Evolutionary conservation across 2,888 invertebrate genomes (phyloP), one percentile per base, ranked within the genome.

Genomic region (Dichetophora obliterata): DNA sequence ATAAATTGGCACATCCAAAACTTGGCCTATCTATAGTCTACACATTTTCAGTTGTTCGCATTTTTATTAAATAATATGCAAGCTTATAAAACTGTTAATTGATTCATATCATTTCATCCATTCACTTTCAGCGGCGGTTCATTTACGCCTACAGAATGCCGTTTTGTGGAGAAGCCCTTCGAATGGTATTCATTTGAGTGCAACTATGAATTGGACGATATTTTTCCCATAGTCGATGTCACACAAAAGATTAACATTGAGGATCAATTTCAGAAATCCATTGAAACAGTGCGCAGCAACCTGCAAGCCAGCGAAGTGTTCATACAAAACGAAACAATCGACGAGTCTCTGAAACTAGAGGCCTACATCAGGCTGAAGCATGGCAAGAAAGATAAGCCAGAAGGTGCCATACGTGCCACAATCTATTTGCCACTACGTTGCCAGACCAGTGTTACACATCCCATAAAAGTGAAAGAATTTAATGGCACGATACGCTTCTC

Each of bases 111-210:
- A 11, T 24, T 27, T 68, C 43, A 37, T 43, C 1, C 31, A 50
- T 74, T 34, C 11, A 59, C 1, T 82, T 91, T 91, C 82, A 91
- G 91, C 72, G 94, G 88, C 11, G 86, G 86, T 65, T 83, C 84
- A 0, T 85, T 91, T 92, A 52, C 93, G 81, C 93, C 93, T 11
- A 94, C 93, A 34, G 96, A 96, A 31, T 93, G 94, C 91, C 96
- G 95, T 86, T 94, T 94, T 85, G 90, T 93, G 82, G 90, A 93
- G 0, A 93, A 93, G 85, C 87, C 91, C 1, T 92, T 92, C 27
- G 93, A 92, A 80, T 97, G 96, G 96, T 92, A 93, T 82, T 91
- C 93, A 80, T 87, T 97, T 31, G 94, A 95, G 84, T 93, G 95
- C 81, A 92, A 92, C 82, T 93, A 95, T 85, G 93, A 94, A 82